phyloP scores from a whole-genome alignment of 2,797 vertebrate species.

The Pelodytes ibericus region DNA sequence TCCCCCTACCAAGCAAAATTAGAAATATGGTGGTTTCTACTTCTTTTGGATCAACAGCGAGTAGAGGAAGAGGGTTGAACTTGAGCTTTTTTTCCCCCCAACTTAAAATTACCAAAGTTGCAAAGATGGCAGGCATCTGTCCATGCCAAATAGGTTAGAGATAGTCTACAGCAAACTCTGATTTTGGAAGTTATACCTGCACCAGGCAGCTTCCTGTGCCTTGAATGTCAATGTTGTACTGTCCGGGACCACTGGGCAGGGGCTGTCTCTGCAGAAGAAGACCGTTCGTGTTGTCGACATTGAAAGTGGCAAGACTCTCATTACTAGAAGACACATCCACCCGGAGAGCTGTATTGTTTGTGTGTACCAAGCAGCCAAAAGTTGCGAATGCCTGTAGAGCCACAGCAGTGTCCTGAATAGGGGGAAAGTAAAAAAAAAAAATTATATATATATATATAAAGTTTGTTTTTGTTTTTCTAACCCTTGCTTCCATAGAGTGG shows the following conservation, averaged over 20 bases:
- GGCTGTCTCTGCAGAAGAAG: slow-evolving; percentile 55
- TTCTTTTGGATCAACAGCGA: too few species aligned
- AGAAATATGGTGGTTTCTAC: too few species aligned
- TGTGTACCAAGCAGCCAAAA: slow-evolving; percentile 54
- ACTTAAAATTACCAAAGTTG: too few species aligned
- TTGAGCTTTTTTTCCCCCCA: too few species aligned
- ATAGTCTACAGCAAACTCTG: too few species aligned
- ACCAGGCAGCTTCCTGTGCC: slow-evolving; percentile 58
- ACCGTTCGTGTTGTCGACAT: slow-evolving; percentile 52
- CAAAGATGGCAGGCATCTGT: too few species aligned
- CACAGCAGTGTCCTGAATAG: slow-evolving; percentile 55
- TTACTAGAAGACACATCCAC: slow-evolving; percentile 45
- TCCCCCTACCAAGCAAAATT: too few species aligned
- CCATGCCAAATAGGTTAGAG: too few species aligned
- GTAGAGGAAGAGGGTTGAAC: too few species aligned
- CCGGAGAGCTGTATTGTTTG: slow-evolving; percentile 15
- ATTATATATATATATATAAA: too few species aligned
- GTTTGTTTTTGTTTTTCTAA: too few species aligned
- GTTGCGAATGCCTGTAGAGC: slow-evolving; percentile 55
- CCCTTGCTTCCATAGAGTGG: too few species aligned
- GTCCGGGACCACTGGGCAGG: slow-evolving; percentile 6
- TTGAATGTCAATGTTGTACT: slow-evolving; percentile 48
- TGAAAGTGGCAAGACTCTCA: slow-evolving; percentile 35
- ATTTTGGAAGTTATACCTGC: slow-evolving; percentile 56
- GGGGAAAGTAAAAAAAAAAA: not conserved